These are phyloP conservation scores for Echinometra lucunter DNA, from an alignment of 53 echinoderm and acorn worm species.

Conservation along the genomic window DNA sequence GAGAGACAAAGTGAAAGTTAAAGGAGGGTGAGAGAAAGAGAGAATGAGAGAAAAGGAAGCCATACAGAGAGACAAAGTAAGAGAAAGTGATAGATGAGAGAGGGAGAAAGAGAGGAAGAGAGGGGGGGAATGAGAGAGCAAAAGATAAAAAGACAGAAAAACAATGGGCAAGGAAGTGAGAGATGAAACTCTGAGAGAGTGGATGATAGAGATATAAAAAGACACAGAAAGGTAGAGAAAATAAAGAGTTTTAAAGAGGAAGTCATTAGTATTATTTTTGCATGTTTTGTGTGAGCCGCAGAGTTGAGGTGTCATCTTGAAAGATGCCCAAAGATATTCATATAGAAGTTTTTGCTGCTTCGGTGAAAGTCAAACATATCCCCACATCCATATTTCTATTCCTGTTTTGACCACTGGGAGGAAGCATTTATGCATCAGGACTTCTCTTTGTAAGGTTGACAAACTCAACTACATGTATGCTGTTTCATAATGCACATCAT, in stretches of 20 bases:
- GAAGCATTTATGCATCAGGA: not conserved
- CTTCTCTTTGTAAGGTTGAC: not conserved
- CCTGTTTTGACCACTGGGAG: not conserved
- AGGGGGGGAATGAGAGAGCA: not conserved
- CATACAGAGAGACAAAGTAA: not conserved
- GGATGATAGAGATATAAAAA: too few relatives aligned
- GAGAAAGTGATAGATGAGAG: not conserved
- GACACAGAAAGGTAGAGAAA: not conserved
- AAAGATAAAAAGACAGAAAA: not conserved
- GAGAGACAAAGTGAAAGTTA: not conserved
- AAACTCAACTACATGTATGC: not conserved
- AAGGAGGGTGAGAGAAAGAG: not conserved
- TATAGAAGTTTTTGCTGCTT: not conserved
- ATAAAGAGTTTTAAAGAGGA: not conserved
- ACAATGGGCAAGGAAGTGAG: too few relatives aligned
- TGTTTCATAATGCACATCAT: too few relatives aligned
- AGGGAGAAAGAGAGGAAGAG: not conserved
- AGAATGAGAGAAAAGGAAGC: not conserved
- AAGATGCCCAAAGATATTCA: not conserved
- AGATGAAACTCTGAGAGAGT: too few relatives aligned
- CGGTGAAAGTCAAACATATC: not conserved
- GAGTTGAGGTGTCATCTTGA: not conserved
- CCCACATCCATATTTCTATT: not conserved
- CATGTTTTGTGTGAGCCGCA: not conserved
- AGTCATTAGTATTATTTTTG: not conserved